Evolutionary conservation across 2,888 invertebrate species (phyloP).

Genomic region (Melangyna quadrimaculata): DNA sequence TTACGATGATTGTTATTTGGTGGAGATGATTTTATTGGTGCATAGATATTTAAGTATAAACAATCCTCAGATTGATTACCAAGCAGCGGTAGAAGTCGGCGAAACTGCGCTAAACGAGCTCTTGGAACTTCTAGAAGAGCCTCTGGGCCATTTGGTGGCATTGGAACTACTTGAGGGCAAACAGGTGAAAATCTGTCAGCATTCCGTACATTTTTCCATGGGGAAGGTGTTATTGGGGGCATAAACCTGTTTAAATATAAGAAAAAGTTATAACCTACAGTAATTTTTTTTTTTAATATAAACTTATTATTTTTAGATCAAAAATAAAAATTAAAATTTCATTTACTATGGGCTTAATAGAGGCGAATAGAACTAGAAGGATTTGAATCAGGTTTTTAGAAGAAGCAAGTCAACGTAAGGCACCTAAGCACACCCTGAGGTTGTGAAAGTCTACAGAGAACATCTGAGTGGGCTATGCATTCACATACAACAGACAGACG

Average conservation of each 20-base stretch:
- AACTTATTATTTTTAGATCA: no score
- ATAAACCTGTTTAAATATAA: constrained; percentile 88
- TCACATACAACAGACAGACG: no score
- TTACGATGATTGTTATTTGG: constrained; percentile 33
- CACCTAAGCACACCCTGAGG: no score
- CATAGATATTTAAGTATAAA: constrained; percentile 97
- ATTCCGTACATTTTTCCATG: constrained; percentile 90
- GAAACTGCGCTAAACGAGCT: constrained; percentile 91
- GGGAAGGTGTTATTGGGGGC: constrained; percentile 96
- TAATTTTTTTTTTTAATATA: no score
- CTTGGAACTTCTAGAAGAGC: constrained; percentile 88
- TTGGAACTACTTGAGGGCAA: constrained; percentile 91
- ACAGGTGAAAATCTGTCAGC: constrained; percentile 92
- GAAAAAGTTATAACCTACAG: no score
- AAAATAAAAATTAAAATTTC: no score
- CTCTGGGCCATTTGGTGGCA: constrained; percentile 82
- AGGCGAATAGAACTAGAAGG: no score
- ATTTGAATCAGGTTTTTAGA: no score
- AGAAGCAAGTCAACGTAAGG: no score
- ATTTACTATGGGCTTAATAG: no score
- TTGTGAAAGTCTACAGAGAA: no score
- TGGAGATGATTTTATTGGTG: constrained; percentile 84
- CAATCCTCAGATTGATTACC: constrained; percentile 98
- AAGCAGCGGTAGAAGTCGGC: constrained; percentile 90
- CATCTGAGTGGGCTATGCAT: no score